Evolutionary conservation across 2,113 vertebrate genomes (phyloP).

Genomic region (Petrocephalus microphthalmus): DNA sequence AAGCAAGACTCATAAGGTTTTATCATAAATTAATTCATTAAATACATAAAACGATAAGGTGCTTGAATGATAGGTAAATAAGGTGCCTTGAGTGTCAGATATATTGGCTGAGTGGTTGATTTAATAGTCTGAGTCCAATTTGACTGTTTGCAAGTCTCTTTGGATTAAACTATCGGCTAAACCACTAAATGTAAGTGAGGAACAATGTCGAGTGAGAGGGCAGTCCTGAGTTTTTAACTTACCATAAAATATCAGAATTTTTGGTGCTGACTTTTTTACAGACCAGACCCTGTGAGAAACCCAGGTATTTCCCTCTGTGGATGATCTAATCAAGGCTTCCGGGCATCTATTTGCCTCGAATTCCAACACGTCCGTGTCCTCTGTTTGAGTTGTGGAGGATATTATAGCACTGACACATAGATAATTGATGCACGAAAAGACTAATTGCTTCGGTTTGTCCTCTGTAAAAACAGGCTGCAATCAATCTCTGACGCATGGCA

Average conservation of each 20-base stretch:
- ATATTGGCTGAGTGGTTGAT: neutral
- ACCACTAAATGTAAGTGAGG: neutral
- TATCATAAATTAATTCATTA: neutral
- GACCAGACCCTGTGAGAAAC: neutral
- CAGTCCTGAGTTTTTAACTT: neutral
- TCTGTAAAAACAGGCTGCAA: conserved; percentile 6
- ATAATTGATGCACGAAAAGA: conserved; percentile 16
- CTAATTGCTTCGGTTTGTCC: conserved; percentile 23
- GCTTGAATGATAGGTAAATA: neutral
- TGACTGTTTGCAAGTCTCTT: neutral
- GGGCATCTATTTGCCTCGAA: neutral
- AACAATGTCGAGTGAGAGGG: neutral
- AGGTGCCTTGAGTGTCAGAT: neutral
- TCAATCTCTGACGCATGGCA: neutral
- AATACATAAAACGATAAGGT: neutral
- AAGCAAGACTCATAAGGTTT: neutral
- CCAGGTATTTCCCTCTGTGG: neutral
- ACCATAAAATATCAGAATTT: neutral
- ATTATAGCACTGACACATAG: neutral
- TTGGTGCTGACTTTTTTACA: neutral
- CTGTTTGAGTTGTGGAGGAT: neutral
- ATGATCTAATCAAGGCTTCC: neutral
- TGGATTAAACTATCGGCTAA: neutral
- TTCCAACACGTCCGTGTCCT: neutral
- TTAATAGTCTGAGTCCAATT: neutral